Evolutionary conservation across 2,797 vertebrate genomes (phyloP), one percentile per base, ranked within the genome.

Genomic region (Epinephelus awoara): DNA sequence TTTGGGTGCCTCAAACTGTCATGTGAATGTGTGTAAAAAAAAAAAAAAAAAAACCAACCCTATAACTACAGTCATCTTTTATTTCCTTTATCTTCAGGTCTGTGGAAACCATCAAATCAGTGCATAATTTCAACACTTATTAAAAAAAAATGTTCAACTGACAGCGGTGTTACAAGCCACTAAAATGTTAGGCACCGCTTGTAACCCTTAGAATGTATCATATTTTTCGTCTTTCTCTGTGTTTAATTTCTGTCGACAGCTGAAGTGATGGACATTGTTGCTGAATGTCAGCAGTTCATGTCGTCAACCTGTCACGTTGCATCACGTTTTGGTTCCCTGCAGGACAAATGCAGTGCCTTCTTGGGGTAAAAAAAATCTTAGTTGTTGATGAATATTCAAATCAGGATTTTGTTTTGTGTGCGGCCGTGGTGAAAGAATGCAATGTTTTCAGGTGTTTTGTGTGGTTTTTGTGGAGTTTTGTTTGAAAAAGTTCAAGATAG

Each of bases 301-400:
- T 25, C 11, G 3, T 59, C n/a, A 3, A 0, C 13, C 19, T 40
- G 65, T 42, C 66, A 1, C 2, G 5, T 56, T 4, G 14, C 46
- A 25, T 57, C 17, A 15, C 59, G 61, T 70, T 82, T 74, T 40
- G 9, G 5, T 72, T 85, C 25, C 52, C 77, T 79, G 87, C 85
- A 82, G 82, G 84, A 88, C 54, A 44, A 72, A 87, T 67, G 63
- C 83, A 80, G 90, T 92, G 91, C 90, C 90, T 91, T 91, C 66
- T 71, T 62, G 18, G 66, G 72, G 54, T 76, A 6, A 69, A 64
- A 6, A 69, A 64, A 42, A 71, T 59, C 2, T 77, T 21, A 51
- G 52, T 59, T 25, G 2, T 72, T 44, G 1, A 23, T 72, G n/a
- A 59, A 44, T 50, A 56, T 55, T 72, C 27, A 49, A 67, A 75